phyloP scores from a whole-genome alignment of 2,113 vertebrate species.

The Opisthocomus hoazin region DNA sequence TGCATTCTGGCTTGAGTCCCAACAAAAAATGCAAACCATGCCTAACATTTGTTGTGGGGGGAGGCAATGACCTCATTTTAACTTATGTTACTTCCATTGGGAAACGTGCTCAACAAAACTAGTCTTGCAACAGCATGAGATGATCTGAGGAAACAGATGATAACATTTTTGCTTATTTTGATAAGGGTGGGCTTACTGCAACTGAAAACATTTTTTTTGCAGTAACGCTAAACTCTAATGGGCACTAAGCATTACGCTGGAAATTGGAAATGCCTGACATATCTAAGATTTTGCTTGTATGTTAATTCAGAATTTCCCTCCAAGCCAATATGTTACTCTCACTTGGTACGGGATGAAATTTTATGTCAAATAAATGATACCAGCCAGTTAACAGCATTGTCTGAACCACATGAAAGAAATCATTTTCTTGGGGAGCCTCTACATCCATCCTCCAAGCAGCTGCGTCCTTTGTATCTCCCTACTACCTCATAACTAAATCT shows the following conservation, averaged over 20 bases:
- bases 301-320: neutral
- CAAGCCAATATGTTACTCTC: neutral
- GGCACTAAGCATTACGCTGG: neutral
- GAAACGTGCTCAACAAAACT: neutral
- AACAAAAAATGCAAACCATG: slow-evolving; percentile 56
- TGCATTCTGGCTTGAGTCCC: slow-evolving; percentile 57
- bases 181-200: neutral
- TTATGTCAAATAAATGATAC: neutral
- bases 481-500: neutral
- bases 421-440: neutral
- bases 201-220: neutral
- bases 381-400: neutral
- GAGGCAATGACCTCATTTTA: slow-evolving; percentile 30
- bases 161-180: neutral
- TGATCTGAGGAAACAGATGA: neutral
- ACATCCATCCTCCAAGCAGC: neutral
- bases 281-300: neutral
- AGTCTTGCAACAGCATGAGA: neutral
- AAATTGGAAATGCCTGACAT: neutral
- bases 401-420: neutral
- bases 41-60: slow-evolving; percentile 44
- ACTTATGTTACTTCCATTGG: slow-evolving; percentile 32
- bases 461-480: neutral
- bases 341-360: neutral
- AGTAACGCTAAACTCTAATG: neutral